These are phyloP conservation scores for Ditula angustiorana DNA, from an alignment of 2,888 invertebrate species.

Conservation along the genomic window DNA sequence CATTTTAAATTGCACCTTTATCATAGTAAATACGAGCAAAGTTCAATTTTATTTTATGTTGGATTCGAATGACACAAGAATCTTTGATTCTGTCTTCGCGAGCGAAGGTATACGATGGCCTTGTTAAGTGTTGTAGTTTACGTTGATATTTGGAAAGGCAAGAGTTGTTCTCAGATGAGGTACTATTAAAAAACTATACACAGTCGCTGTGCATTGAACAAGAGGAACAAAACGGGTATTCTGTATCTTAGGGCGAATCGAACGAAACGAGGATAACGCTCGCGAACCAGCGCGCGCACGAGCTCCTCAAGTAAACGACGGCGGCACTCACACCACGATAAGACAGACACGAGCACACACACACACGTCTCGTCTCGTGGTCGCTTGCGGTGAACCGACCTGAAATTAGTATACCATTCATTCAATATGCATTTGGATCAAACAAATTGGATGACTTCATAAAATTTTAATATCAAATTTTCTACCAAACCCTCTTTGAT, in stretches of 20 bases:
- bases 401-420: neutral
- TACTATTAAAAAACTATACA: constrained; percentile 25
- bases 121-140: neutral
- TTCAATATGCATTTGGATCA: too few relatives aligned
- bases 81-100: too few relatives aligned
- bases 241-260: constrained; percentile 89
- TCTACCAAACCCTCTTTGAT: too few relatives aligned
- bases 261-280: constrained; percentile 98
- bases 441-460: too few relatives aligned
- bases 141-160: neutral
- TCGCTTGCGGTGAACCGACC: constrained; percentile 41
- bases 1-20: too few relatives aligned
- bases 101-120: too few relatives aligned
- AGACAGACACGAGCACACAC: constrained; percentile 56
- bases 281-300: constrained; percentile 98
- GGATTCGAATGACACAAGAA: too few relatives aligned
- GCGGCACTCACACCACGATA: constrained; percentile 62
- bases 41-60: too few relatives aligned
- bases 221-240: constrained; percentile 68
- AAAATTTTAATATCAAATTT: too few relatives aligned
- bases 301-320: constrained; percentile 94
- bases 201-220: constrained; percentile 68
- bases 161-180: constrained; percentile 14
- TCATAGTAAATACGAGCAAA: too few relatives aligned
- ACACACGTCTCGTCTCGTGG: constrained; percentile 69